Base-by-base conservation (phyloP, 2,797 vertebrate genomes). In the Amazonetta brasiliensis region DNA sequence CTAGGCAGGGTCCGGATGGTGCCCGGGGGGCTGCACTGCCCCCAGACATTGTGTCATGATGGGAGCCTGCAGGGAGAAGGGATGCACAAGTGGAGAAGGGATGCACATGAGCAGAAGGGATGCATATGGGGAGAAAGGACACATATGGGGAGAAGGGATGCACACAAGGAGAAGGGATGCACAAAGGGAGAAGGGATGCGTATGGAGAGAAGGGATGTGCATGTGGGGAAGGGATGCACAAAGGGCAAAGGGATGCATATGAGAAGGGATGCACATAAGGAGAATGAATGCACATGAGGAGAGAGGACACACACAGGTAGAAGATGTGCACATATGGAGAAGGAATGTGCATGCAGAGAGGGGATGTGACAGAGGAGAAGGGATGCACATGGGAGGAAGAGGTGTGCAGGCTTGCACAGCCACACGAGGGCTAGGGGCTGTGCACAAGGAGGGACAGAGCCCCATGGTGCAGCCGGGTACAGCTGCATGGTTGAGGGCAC, bases 331-430 rank as follows among this genome's bases (percentile, higher is more conserved):
- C 5, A 17, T 16, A 28, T 6, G 50, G 60, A 41, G 60, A 30
- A 39, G 26, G 59, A 17, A 39, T 20, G 37, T 20, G 37, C 60
- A 39, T 5, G 26, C 26, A 28, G 37, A 8, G 37, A 28, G 37
- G 37, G 26, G 60, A 63, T 41, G 60, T 28, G 48, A 41, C 22
- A 30, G 28, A 35, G 37, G 37, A 63, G 26, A 41, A 30, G 60
- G 37, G 60, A 10, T 63, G 60, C 26, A 30, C 12, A 14, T 41
- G 0, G 35, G 43, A 20, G 71, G 21, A 16, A 90, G 54, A n/a
- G 52, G 77, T 7, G 55, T 0, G 4, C 0, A 4, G 7, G 9
- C 11, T 9, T 0, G 3, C 22, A 39, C 58, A 25, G 43, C 21
- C 59, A 21, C n/a, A 7, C 10, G 5, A 23, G n/a, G 35, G 50